Evolutionary conservation across 2,888 invertebrate genomes (phyloP).

Genomic region (Flexamia atlantica): DNA sequence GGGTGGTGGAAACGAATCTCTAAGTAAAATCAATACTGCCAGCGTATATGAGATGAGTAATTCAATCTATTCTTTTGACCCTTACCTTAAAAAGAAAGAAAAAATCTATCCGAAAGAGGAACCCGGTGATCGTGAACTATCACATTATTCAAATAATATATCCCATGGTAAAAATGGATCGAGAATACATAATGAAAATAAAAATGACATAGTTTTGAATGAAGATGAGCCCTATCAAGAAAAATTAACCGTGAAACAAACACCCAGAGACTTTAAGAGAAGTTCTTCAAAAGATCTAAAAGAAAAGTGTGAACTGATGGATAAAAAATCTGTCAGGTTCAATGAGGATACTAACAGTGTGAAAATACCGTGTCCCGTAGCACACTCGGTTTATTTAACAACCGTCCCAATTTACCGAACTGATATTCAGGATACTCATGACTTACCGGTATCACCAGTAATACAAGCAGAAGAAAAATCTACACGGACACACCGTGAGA

Average conservation of each 20-base stretch:
- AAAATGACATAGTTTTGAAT: conserved; percentile 23
- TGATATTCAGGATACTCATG: neutral
- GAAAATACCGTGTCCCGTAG: neutral
- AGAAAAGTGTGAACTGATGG: neutral
- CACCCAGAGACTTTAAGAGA: neutral
- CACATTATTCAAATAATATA: neutral
- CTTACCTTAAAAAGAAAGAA: neutral
- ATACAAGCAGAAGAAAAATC: no score
- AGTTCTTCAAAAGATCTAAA: neutral
- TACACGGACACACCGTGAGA: neutral
- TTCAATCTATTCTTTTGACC: conserved; percentile 12
- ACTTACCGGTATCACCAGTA: neutral
- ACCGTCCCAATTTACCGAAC: neutral
- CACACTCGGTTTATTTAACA: conserved; percentile 16
- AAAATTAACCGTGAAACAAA: conserved; percentile 7
- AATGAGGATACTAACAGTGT: neutral
- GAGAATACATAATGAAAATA: conserved; percentile 1
- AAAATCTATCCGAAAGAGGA: neutral
- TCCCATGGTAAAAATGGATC: neutral
- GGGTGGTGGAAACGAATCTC: neutral
- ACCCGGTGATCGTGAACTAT: neutral
- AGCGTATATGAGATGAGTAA: conserved; percentile 19
- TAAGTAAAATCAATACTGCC: neutral
- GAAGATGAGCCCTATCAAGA: neutral
- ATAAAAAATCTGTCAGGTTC: neutral